phyloP scores from a whole-genome alignment of 92 coral and sea anemone genomes.

The Umimayanthus chanpuru region DNA sequence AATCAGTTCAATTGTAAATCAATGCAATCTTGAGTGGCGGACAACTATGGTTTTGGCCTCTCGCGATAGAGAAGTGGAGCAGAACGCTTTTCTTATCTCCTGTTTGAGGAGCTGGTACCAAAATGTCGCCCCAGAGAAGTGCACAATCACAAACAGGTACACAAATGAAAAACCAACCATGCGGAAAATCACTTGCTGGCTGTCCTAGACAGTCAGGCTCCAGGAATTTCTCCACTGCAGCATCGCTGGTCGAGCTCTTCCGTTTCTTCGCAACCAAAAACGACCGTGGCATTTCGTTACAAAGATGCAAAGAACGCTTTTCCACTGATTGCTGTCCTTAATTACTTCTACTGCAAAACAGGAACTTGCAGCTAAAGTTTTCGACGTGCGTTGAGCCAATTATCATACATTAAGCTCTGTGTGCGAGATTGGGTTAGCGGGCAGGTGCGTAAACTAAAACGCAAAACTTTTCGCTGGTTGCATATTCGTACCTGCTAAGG shows the following conservation, averaged over 20 bases:
- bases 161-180: slow-evolving; percentile 29
- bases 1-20: slow-evolving; percentile 44
- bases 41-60: neutral
- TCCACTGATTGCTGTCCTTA: neutral
- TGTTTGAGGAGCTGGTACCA: slow-evolving; percentile 18
- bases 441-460: slow-evolving; percentile 36
- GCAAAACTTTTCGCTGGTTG: slow-evolving; percentile 22
- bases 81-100: neutral
- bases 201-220: neutral
- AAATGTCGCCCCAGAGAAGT: neutral
- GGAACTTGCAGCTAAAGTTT: slow-evolving; percentile 3
- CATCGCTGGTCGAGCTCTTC: slow-evolving; percentile 3
- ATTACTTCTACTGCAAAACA: neutral
- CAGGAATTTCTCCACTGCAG: slow-evolving; percentile 2
- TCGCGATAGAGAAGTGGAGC: neutral
- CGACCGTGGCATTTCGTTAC: slow-evolving; percentile 30
- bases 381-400: neutral
- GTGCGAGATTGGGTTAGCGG: slow-evolving; percentile 13
- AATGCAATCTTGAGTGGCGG: slow-evolving; percentile 32
- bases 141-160: slow-evolving; percentile 15
- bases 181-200: slow-evolving; percentile 34
- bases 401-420: slow-evolving; percentile 22
- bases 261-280: slow-evolving; percentile 41
- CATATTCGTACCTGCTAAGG: slow-evolving; percentile 33
- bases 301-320: neutral